Conservation (phyloP, 2,113 vertebrate genomes). For the Pangasianodon gigas region DNA sequence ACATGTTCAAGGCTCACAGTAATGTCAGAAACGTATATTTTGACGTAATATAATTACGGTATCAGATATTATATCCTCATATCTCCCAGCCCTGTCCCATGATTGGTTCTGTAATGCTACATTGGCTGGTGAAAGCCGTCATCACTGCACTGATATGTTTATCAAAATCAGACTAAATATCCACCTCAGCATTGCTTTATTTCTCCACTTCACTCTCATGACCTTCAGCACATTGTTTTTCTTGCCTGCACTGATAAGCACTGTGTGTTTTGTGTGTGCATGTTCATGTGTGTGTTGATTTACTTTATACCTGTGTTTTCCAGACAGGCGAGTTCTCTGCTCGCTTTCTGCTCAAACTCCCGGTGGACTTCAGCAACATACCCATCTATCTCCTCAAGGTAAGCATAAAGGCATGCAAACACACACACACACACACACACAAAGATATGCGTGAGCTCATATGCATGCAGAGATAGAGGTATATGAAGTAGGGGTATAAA, state of each 20-base stretch:
- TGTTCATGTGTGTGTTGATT: background rate
- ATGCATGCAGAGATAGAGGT: background rate
- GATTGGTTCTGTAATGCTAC: background rate
- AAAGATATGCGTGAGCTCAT: background rate
- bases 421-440: background rate
- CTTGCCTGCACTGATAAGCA: background rate
- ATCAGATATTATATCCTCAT: too few relatives aligned
- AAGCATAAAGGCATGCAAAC: conserved; percentile 51
- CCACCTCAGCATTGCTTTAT: background rate
- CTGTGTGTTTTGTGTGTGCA: background rate
- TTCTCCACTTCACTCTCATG: background rate
- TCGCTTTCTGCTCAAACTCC: conserved; percentile 94
- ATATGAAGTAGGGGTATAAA: background rate
- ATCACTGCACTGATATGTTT: background rate
- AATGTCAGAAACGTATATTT: background rate
- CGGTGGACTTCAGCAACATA: conserved; percentile 97
- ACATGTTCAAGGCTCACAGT: background rate
- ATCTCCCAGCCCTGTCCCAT: background rate
- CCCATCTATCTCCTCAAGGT: conserved; percentile 98
- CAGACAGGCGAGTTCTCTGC: conserved; percentile 98
- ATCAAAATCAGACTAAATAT: background rate
- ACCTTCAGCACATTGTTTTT: background rate
- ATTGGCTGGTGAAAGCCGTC: background rate
- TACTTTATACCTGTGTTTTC: conserved; percentile 46
- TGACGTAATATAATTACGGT: background rate